Conservation (phyloP, 2,888 invertebrate genomes). For the Monochamus alternatus region DNA sequence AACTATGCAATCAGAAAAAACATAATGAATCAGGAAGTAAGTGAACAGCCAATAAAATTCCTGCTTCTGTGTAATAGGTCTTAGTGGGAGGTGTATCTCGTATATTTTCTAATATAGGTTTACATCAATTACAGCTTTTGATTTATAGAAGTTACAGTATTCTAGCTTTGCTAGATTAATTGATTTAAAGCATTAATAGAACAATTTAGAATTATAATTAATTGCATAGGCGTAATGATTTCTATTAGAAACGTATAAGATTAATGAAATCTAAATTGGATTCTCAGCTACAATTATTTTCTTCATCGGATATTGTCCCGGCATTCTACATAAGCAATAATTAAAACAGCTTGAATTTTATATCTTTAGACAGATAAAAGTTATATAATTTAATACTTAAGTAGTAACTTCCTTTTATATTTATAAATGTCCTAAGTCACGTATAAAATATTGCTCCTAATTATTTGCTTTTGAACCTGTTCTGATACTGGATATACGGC, state of each 20-base stretch:
- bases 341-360: slow-evolving; percentile 5
- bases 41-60: background rate
- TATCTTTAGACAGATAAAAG: too few species aligned
- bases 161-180: slow-evolving; percentile 48
- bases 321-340: background rate
- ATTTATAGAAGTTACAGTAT: slow-evolving; percentile 19
- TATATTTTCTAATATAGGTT: slow-evolving; percentile 6
- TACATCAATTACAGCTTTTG: slow-evolving; percentile 5
- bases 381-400: too few species aligned
- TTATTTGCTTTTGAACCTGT: background rate
- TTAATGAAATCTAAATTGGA: slow-evolving; percentile 41
- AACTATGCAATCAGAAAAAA: background rate
- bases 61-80: slow-evolving; percentile 5
- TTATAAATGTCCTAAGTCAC: background rate
- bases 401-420: background rate
- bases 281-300: slow-evolving; percentile 26
- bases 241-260: slow-evolving; percentile 50
- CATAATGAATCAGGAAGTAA: background rate
- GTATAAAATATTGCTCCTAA: background rate
- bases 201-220: slow-evolving; percentile 54
- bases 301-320: background rate
- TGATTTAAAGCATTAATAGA: slow-evolving; percentile 49
- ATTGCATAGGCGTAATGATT: slow-evolving; percentile 54
- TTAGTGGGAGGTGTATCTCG: slow-evolving; percentile 10
- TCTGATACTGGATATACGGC: background rate